A percentile compares a stretch with the other conserved stretches of the same genome.
Conservation (phyloP, 2,113 vertebrate species). For the Heterotilapia buettikoferi region DNA sequence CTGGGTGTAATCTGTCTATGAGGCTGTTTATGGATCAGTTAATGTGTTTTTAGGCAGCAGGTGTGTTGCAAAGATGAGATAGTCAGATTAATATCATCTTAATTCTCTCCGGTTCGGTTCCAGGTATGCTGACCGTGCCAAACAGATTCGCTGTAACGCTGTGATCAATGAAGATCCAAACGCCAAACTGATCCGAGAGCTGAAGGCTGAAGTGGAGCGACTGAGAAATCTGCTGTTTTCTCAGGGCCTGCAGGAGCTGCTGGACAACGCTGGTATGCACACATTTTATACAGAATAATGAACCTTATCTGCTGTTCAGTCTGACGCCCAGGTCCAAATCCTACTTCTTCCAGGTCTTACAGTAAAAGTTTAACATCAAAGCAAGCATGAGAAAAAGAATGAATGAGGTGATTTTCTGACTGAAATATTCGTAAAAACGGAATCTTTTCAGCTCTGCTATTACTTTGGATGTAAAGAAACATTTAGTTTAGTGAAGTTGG, state of each 20-base stretch:
- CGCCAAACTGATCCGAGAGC: conserved; percentile 82
- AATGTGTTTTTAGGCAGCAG: background rate
- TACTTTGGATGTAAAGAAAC: background rate
- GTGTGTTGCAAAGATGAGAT: background rate
- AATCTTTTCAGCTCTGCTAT: background rate
- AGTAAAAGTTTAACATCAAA: background rate
- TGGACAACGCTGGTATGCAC: conserved; percentile 38
- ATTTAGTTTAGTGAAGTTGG: background rate
- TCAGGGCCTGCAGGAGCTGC: conserved; percentile 78
- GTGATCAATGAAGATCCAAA: conserved; percentile 88
- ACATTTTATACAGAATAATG: background rate
- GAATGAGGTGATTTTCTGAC: fast-evolving
- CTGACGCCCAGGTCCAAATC: background rate
- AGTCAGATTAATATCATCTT: background rate
- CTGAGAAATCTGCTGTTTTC: conserved; percentile 78
- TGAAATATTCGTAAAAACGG: fast-evolving
- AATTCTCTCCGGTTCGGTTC: background rate
- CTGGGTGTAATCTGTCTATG: background rate
- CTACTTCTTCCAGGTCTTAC: background rate
- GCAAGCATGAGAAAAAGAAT: background rate
- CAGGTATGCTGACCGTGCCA: conserved; percentile 86
- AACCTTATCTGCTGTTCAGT: background rate
- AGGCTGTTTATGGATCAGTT: background rate
- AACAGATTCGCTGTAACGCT: conserved; percentile 87
- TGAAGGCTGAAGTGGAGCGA: conserved; percentile 85